Conservation (phyloP, 2,797 vertebrate genomes). For the Platyrinchus mystaceus region DNA sequence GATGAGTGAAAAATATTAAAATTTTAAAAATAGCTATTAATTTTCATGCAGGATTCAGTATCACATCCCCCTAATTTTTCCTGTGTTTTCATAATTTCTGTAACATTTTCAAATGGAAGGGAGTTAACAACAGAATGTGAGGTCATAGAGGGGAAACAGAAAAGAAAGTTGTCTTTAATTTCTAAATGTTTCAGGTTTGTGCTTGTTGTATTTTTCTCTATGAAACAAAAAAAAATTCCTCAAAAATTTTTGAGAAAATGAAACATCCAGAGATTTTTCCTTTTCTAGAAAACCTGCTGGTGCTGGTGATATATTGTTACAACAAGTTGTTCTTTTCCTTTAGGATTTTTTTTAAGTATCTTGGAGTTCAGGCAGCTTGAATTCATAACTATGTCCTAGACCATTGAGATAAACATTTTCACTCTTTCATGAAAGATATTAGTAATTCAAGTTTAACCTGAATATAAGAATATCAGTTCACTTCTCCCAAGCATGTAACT, state of each 20-base stretch:
- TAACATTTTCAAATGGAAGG: neutral
- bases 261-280: neutral
- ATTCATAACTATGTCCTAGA: neutral
- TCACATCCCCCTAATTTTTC: neutral
- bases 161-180: neutral
- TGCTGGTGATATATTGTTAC: neutral
- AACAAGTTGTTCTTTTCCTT: neutral
- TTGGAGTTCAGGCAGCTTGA: neutral
- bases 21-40: neutral
- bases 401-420: neutral
- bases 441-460: neutral
- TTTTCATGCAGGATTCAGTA: neutral
- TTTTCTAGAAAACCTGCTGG: neutral
- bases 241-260: neutral
- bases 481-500: neutral
- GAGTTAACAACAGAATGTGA: neutral
- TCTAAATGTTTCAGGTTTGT: neutral
- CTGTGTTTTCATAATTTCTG: accelerated
- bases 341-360: neutral
- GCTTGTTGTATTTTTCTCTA: neutral
- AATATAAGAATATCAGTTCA: neutral
- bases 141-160: neutral
- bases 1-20: neutral
- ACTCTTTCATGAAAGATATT: neutral
- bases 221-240: neutral